Evolutionary conservation across 2,113 vertebrate genomes (phyloP), one percentile per base, ranked within the genome.

Genomic region (Nettapus auritus): DNA sequence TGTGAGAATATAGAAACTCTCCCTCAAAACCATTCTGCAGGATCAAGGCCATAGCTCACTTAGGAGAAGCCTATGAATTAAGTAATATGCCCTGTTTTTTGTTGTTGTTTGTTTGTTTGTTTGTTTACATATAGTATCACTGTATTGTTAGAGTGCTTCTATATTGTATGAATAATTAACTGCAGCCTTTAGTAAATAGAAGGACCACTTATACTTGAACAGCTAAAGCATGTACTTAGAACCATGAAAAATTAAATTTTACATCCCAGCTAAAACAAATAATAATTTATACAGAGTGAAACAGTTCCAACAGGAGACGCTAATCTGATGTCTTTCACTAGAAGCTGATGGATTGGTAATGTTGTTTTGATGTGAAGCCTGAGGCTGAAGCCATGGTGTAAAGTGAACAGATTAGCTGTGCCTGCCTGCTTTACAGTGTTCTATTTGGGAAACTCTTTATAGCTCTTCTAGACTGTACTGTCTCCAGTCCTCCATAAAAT

Each of bases 221-320:
- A 73, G 38, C 6, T 88, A 52, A 88, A 86, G 23, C 9, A 7
- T 2, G 7, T 86, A 13, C 17, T 80, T 34, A 31, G 9, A 8
- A 50, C 6, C 3, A 40, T 13, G 8, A 10, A 5, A 74, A 91
- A 77, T 31, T 21, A 44, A 10, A 56, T 59, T 42, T 85, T 46
- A 67, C 28, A 20, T 86, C 17, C 3, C 4, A 26, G 3, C 9
- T 83, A 40, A 86, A 77, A 67, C 4, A 34, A 62, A 28, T 9
- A 73, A 13, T 63, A 70, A 67, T 76, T 69, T 38, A 33, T 74
- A 48, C 9, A 23, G 60, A 68, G 3, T 55, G 42, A 62, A 79
- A 50, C 9, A 33, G 1, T 48, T 92, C 23, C 22, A 34, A 75
- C 0, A 2, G 18, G 15, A 71, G 56, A 64, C 19, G 22, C 2